Base-by-base conservation (phyloP, 2,888 invertebrate genomes). In the Ophion ventricosus region DNA sequence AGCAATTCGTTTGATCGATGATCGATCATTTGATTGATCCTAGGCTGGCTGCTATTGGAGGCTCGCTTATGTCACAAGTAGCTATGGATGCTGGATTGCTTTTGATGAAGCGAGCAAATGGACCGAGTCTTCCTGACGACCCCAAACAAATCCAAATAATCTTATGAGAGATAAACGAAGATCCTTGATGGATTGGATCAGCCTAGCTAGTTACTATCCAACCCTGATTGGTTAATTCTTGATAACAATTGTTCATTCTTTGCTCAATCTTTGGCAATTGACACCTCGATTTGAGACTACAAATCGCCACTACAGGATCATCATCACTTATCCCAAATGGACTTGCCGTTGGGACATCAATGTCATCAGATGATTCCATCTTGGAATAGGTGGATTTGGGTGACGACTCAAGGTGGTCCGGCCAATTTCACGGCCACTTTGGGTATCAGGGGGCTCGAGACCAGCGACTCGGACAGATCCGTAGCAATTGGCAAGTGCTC, bases 21-120 rank as follows among this genome's bases (percentile, higher is more conserved):
- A 77, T 82, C 29, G 72, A 77, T 77, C 59, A 54, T 77, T 64
- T 29, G 35, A 78, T 70, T 73, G 59, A 59, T 73, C 8, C 43
- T 26, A 26, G 56, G 56, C 63, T 49, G 63, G 81, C 57, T 40
- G 8, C 17, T 1, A 25, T 35, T 20, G 5, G 1, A 43, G 25
- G 40, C 35, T 72, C 26, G 56, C 57, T 72, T 57, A 43, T 26
- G 49, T 17, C 57, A 59, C 49, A 29, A 1, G 25, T 59, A 25
- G 10, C 43, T 11, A 1, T 49, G 17, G 17, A 57, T 40, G 43
- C 59, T 56, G 49, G 49, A 26, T 64, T 43, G 25, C 63, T 49
- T 67, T 73, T 73, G 66, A 82, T 82, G 64, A 77, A 81, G 56
- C 35, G 23, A 29, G 25, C 17, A 17, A 57, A 57, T 67, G n/a